phyloP scores from a whole-genome alignment of 2,113 vertebrate genomes.

The Delphinus delphis region DNA sequence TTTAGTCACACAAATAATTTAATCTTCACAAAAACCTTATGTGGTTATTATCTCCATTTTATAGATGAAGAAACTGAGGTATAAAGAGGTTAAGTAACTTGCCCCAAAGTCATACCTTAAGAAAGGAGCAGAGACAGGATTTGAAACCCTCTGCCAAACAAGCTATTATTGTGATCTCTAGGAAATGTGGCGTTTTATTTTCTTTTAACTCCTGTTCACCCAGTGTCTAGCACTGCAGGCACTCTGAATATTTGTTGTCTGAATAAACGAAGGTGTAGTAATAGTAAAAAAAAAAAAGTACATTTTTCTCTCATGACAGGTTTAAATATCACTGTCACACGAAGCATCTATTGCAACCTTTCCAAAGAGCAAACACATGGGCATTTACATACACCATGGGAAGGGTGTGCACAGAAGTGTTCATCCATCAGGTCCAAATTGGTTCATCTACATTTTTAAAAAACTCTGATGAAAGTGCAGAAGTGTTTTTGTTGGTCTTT shows the following conservation, averaged over 20 bases:
- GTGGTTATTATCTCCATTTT: not conserved
- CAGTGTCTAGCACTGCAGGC: not conserved
- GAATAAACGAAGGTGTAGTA: not conserved
- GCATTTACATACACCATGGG: not conserved
- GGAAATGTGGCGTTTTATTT: not conserved
- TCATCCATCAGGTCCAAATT: not conserved
- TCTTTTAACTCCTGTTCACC: not conserved
- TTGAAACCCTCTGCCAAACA: not conserved
- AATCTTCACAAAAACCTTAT: not conserved
- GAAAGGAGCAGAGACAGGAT: not conserved
- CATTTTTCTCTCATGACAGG: not conserved
- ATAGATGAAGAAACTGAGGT: not conserved
- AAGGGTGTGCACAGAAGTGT: not conserved
- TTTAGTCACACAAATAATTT: not conserved
- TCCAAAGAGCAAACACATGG: not conserved
- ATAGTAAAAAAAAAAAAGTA: not conserved
- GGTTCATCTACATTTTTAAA: not conserved
- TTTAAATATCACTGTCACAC: not conserved
- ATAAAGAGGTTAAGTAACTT: not conserved
- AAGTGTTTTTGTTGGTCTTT: not conserved
- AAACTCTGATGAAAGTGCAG: not conserved
- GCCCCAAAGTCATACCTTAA: not conserved
- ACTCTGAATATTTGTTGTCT: not conserved
- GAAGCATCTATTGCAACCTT: not conserved
- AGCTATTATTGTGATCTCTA: not conserved